phyloP scores from a whole-genome alignment of 2,113 vertebrate species.

The Lampris incognitus region DNA sequence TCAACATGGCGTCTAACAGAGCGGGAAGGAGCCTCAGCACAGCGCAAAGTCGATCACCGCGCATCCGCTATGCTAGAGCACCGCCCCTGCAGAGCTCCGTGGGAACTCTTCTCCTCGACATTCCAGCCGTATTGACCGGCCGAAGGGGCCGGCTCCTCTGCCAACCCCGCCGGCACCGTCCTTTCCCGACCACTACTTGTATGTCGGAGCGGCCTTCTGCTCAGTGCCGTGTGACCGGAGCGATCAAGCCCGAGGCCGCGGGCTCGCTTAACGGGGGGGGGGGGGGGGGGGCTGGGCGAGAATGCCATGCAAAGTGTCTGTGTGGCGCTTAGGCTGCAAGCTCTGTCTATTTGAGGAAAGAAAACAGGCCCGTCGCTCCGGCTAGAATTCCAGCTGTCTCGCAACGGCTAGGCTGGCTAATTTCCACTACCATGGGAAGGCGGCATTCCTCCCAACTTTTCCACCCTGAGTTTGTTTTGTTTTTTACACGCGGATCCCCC shows the following conservation, averaged over 20 bases:
- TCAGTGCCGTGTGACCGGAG: neutral
- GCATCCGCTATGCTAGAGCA: too few relatives aligned
- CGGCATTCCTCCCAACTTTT: constrained; percentile 57
- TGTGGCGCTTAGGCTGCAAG: neutral
- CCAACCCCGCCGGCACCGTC: neutral
- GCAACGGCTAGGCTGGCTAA: constrained; percentile 34
- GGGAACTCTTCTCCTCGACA: constrained; percentile 32
- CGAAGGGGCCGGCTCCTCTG: neutral
- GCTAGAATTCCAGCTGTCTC: constrained; percentile 36
- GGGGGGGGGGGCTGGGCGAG: constrained; percentile 5
- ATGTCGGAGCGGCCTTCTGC: neutral
- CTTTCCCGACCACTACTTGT: constrained; percentile 25
- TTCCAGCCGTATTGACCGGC: constrained; percentile 36
- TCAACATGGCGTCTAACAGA: too few relatives aligned
- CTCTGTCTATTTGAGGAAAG: constrained; percentile 37
- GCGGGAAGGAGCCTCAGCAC: too few relatives aligned
- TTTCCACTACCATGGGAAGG: constrained; percentile 35
- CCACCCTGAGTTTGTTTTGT: too few relatives aligned
- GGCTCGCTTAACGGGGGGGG: neutral
- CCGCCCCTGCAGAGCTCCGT: neutral
- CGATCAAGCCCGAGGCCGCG: neutral
- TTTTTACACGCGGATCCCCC: too few relatives aligned
- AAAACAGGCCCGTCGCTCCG: constrained; percentile 35
- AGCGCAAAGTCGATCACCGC: too few relatives aligned
- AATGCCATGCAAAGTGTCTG: constrained; percentile 30